Percentiles rank a stretch among this genome's conserved stretches.
phyloP scores from a whole-genome alignment of 2,888 invertebrate genomes.

The Pristionchus mayeri region DNA sequence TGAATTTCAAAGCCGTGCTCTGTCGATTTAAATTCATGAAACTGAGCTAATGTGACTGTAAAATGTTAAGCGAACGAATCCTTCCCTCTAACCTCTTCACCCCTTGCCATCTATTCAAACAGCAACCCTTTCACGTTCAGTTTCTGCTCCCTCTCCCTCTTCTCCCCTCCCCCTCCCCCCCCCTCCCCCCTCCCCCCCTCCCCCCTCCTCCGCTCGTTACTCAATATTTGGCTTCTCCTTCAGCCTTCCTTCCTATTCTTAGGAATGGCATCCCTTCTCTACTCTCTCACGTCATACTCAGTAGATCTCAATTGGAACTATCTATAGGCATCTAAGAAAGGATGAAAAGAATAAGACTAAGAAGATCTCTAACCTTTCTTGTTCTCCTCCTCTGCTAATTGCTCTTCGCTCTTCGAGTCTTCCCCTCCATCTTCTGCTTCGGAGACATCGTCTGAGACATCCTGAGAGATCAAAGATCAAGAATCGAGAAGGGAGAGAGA shows the following conservation, averaged over 20 bases:
- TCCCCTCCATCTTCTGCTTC: constrained; percentile 62
- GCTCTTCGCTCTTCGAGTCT: constrained; percentile 37
- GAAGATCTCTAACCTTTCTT: constrained; percentile 6
- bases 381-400: constrained; percentile 36
- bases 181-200: not conserved
- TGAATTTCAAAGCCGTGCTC: too few relatives aligned
- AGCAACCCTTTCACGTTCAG: constrained; percentile 24
- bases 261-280: constrained; percentile 51
- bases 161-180: not conserved
- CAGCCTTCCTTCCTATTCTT: constrained; percentile 31
- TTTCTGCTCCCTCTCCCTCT: not conserved
- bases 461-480: constrained; percentile 52
- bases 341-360: too few relatives aligned
- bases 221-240: constrained; percentile 49
- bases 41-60: not conserved
- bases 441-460: constrained; percentile 56
- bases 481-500: too few relatives aligned
- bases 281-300: too few relatives aligned
- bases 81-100: constrained; percentile 11
- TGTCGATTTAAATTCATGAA: too few relatives aligned
- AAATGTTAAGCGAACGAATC: not conserved
- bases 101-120: constrained; percentile 29
- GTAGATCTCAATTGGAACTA: too few relatives aligned
- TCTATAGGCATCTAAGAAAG: too few relatives aligned
- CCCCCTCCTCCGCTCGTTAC: constrained; percentile 39